Base-by-base conservation (phyloP, 2,797 vertebrate genomes). In the Pelobates cultripes region DNA sequence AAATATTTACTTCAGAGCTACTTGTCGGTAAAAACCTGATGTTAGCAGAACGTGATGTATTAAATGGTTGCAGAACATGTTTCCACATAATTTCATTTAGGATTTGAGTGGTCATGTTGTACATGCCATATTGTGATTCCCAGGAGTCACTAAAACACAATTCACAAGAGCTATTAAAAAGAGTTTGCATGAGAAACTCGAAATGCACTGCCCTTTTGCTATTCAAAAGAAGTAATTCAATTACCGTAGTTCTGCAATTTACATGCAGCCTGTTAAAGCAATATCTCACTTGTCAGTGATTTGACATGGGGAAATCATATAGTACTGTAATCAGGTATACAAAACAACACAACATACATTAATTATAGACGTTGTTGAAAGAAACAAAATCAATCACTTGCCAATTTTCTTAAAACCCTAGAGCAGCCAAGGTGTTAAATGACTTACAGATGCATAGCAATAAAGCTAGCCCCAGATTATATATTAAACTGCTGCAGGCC, bases 381-480 rank as follows among this genome's bases (percentile, higher is more conserved):
- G 15, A 60, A 70, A 15, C 13, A 43, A 43, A 61, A 10, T 81
- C 53, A 75, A 43, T 43, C 15, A 71, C 3, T 42, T 61, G 44
- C 2, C 47, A 40, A 61, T 70, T 81, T 76, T 70, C 17, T 40
- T 9, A 60, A 69, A 80, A 60, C 64, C 45, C 73, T 61, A 41
- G 72, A 67, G 42, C 42, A 43, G 51, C 40, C 67, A 10, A 63
- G 43, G 71, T 78, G 28, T 41, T 78, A 69, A 83, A 83, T 78
- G 64, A 63, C 47, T 75, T 70, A 13, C 81, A 83, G 76, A 83
- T 74, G 76, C 64, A 42, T 14, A 74, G 72, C 28, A 69, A 73
- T 68, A 60, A 61, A 63, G 53, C n/a, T 17, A 10, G 44, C 41
- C 70, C 75, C 70, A 61, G 68, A 44, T 70, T 17, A 15, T 61